Conservation (phyloP, 1,140 invertebrate species). For the Stratiolaelaps scimitus region DNA sequence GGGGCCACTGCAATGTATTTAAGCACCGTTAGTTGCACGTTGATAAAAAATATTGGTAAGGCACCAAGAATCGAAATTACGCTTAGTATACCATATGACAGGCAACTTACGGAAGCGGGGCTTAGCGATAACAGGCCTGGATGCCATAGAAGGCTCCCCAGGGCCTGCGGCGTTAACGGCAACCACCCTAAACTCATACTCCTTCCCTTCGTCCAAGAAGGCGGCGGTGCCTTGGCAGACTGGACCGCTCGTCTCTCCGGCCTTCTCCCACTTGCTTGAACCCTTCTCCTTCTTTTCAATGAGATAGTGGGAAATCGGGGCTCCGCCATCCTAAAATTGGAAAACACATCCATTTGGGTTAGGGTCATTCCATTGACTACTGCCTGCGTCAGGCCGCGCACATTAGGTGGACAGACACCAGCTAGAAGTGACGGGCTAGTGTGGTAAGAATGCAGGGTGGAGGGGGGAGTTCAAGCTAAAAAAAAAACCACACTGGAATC, state of each 20-base stretch:
- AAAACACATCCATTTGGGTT: constrained; percentile 49
- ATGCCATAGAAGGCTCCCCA: constrained; percentile 34
- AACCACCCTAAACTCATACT: constrained; percentile 93
- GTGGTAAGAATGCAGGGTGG: too few relatives aligned
- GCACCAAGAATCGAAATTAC: too few relatives aligned
- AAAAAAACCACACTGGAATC: too few relatives aligned
- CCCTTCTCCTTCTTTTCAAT: constrained; percentile 63
- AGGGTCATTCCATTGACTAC: too few relatives aligned
- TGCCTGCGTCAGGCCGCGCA: too few relatives aligned
- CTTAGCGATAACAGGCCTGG: constrained; percentile 44
- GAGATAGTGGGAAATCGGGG: constrained; percentile 82
- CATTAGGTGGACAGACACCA: too few relatives aligned
- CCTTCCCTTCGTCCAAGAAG: constrained; percentile 85
- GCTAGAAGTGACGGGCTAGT: too few relatives aligned
- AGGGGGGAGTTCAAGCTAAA: too few relatives aligned
- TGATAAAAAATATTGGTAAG: not conserved
- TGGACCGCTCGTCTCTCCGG: constrained; percentile 59
- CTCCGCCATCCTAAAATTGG: constrained; percentile 59
- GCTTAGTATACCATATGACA: not conserved
- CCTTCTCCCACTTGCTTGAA: constrained; percentile 65
- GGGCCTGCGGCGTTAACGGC: constrained; percentile 91
- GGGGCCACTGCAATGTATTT: constrained; percentile 57
- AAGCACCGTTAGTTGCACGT: constrained; percentile 1
- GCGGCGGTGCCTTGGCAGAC: constrained; percentile 59
- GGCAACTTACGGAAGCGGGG: constrained; percentile 40